Evolutionary conservation across 2,113 vertebrate species (phyloP), one percentile per base, ranked within the genome.

Genomic region (Zosterops hypoxanthus): DNA sequence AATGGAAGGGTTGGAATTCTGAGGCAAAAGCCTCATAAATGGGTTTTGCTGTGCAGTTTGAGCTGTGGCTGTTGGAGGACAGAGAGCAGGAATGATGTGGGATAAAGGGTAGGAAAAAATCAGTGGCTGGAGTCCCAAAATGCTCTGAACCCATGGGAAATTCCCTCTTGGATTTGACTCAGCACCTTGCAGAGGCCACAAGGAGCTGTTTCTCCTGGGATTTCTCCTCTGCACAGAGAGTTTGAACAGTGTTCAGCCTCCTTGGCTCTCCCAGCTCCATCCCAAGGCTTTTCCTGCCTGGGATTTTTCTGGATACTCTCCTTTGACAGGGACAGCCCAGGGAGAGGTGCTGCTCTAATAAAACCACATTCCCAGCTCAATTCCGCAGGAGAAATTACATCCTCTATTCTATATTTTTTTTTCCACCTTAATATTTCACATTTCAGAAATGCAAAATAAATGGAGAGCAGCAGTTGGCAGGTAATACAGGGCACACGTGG

Each of bases 381-480:
- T 21, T 34, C 41, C 55, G 16, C 61, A 31, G 56, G n/a, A 82
- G 47, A 84, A 86, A 79, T 94, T 52, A 76, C n/a, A 12, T 44
- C 28, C 31, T 46, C 11, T 19, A 9, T 61, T 36, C 2, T 8
- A 13, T 36, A 36, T 36, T 36, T 36, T 36, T 59, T 50, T 75
- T 53, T 42, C 46, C 14, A 36, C 34, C 29, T 70, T 86, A 57
- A 36, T 36, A n/a, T 83, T 88, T 81, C 59, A 44, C 44, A 22
- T 75, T 92, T 91, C 66, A 53, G 76, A 79, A 91, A 79, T 21
- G 61, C 61, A 28, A 75, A 82, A 64, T 81, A 83, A 85, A 55
- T 36, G 80, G 85, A 72, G 24, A 69, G 24, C 53, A 65, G 64
- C 10, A 15, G 61, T 28, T 94, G 94, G 85, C 79, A 93, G 77